Conservation (phyloP, 2,888 invertebrate genomes). For the Pheosia tremula region DNA sequence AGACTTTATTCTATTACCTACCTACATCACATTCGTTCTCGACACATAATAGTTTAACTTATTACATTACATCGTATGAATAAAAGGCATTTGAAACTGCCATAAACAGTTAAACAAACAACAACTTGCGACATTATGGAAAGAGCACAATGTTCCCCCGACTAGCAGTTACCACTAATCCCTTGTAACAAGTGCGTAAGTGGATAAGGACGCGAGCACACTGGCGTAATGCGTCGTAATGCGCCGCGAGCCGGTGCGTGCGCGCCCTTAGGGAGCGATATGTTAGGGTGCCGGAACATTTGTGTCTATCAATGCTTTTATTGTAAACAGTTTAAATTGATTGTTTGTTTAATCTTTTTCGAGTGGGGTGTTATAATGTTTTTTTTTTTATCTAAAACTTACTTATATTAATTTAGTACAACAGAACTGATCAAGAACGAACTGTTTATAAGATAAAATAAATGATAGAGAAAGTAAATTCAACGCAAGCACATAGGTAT, state of each 20-base stretch:
- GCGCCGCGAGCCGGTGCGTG: conserved; percentile 19
- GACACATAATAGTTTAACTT: background rate
- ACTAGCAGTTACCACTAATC: conserved; percentile 28
- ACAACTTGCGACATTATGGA: background rate
- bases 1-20: too few species aligned
- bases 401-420: too few species aligned
- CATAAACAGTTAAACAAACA: conserved; percentile 32
- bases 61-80: background rate
- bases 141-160: conserved; percentile 13
- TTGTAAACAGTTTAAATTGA: conserved; percentile 37
- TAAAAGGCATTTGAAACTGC: background rate
- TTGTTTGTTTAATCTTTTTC: conserved; percentile 17
- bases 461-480: too few species aligned
- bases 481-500: too few species aligned
- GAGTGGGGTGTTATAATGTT: conserved; percentile 5
- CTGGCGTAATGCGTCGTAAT: conserved; percentile 8
- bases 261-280: conserved; percentile 26
- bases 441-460: too few species aligned
- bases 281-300: conserved; percentile 24
- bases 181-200: conserved; percentile 36
- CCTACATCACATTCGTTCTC: background rate
- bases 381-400: too few species aligned
- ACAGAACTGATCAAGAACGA: too few species aligned
- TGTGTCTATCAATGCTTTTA: conserved; percentile 36
- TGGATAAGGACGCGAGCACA: conserved; percentile 27